phyloP scores from a whole-genome alignment of 2,888 invertebrate genomes.

The Hypselothyrea guttata region DNA sequence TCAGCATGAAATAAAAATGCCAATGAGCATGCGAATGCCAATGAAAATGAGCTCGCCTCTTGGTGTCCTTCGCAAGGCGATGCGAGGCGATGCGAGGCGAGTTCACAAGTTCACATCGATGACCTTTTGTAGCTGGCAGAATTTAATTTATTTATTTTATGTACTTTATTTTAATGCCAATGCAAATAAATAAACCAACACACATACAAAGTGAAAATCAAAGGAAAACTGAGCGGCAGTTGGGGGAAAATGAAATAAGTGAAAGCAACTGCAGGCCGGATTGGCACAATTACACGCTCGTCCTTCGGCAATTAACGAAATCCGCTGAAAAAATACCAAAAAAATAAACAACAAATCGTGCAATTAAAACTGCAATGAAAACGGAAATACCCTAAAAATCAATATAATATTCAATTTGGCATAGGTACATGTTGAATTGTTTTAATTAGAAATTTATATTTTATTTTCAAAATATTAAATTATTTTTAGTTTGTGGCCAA shows the following conservation, averaged over 20 bases:
- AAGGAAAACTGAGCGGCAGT: slow-evolving; percentile 7
- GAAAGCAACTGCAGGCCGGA: slow-evolving; percentile 35
- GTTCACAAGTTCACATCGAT: slow-evolving; percentile 26
- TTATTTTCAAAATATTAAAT: no score
- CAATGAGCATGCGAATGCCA: no score
- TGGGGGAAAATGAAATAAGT: background rate
- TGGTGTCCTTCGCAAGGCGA: slow-evolving; percentile 47
- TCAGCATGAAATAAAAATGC: slow-evolving; percentile 49
- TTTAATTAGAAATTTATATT: no score
- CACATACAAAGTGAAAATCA: background rate
- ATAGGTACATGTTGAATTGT: no score
- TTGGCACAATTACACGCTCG: slow-evolving; percentile 70
- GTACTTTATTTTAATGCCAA: slow-evolving; percentile 48
- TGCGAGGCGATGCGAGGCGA: slow-evolving; percentile 18
- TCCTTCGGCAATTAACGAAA: slow-evolving; percentile 71
- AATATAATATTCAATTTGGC: no score
- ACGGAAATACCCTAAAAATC: slow-evolving; percentile 8
- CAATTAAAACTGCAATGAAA: background rate
- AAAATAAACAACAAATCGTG: slow-evolving; percentile 17
- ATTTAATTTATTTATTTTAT: slow-evolving; percentile 61
- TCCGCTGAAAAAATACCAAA: slow-evolving; percentile 24
- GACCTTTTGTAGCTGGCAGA: slow-evolving; percentile 55
- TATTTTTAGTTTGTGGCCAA: background rate
- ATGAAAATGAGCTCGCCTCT: slow-evolving; percentile 10
- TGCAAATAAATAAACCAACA: slow-evolving; percentile 46